Conservation (phyloP, 2,797 vertebrate species). For the Pipistrellus nathusii region DNA sequence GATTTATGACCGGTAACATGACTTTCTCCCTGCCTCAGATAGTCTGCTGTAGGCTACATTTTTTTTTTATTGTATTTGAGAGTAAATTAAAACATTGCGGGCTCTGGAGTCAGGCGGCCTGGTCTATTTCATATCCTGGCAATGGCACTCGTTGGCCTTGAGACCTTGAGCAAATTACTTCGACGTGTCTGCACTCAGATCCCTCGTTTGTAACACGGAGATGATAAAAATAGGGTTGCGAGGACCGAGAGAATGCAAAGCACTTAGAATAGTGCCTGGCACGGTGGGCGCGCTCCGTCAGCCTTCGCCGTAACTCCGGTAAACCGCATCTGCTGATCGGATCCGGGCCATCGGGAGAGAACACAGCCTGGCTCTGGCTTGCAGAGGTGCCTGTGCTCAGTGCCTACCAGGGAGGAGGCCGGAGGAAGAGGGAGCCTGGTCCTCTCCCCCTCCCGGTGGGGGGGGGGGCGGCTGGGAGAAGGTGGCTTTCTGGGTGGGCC, state of each 20-base stretch:
- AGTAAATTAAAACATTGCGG: not conserved
- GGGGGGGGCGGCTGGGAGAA: not conserved
- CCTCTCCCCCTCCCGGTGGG: not conserved
- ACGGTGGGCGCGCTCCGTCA: not conserved
- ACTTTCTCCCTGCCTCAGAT: not conserved
- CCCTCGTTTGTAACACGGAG: constrained; percentile 16
- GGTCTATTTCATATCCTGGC: constrained; percentile 49
- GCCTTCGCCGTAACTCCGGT: constrained; percentile 32
- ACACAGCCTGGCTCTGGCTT: constrained; percentile 5
- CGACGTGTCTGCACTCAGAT: constrained; percentile 60
- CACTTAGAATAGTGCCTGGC: constrained; percentile 54
- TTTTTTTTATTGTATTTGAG: constrained; percentile 55
- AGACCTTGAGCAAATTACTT: constrained; percentile 63
- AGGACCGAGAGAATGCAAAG: constrained; percentile 9
- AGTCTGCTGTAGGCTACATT: not conserved
- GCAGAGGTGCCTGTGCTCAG: constrained; percentile 7
- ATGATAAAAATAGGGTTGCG: constrained; percentile 61
- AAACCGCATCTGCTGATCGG: constrained; percentile 54
- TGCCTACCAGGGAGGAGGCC: not conserved
- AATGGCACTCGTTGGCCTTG: not conserved
- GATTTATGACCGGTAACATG: constrained; percentile 39
- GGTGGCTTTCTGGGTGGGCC: not conserved
- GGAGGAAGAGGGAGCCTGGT: not conserved
- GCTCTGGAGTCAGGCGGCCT: not conserved
- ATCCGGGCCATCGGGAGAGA: constrained; percentile 21